Conservation (phyloP, 2,797 vertebrate genomes). For the Chromobotia macracanthus region DNA sequence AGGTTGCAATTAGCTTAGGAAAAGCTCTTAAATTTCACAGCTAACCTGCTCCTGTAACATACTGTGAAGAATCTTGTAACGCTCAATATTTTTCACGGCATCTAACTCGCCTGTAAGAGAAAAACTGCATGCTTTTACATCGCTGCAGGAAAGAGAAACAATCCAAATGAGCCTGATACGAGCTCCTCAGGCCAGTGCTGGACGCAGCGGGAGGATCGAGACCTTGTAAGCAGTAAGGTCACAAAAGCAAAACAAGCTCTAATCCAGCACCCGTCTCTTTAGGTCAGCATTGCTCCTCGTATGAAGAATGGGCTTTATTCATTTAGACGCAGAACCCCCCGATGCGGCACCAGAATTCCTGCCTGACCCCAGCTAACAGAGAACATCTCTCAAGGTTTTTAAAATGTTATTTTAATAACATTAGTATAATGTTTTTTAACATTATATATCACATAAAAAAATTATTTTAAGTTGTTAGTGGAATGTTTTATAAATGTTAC, state of each 20-base stretch:
- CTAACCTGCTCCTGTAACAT: background rate
- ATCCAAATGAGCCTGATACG: slow-evolving; percentile 33
- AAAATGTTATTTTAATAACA: slow-evolving; percentile 70
- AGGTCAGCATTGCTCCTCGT: slow-evolving; percentile 45
- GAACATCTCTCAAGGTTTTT: slow-evolving; percentile 59
- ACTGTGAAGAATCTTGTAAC: background rate
- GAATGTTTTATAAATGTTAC: too few relatives aligned
- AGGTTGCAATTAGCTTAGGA: background rate
- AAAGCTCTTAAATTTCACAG: background rate
- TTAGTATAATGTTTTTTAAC: too few relatives aligned
- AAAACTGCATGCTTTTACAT: slow-evolving; percentile 2
- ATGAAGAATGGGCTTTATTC: slow-evolving; percentile 53
- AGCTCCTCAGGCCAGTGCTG: slow-evolving; percentile 40
- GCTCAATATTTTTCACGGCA: background rate
- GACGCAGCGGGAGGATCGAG: slow-evolving; percentile 38
- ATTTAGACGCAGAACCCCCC: slow-evolving; percentile 40
- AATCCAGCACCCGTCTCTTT: slow-evolving; percentile 48
- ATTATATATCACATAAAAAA: too few relatives aligned
- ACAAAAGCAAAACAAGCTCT: slow-evolving; percentile 57
- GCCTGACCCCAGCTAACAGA: slow-evolving; percentile 21
- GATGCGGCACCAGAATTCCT: slow-evolving; percentile 45
- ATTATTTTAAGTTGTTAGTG: too few relatives aligned
- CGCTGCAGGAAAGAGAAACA: slow-evolving; percentile 28
- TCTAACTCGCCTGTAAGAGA: slow-evolving; percentile 20
- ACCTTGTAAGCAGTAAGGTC: slow-evolving; percentile 58